Conservation (phyloP, 2,888 invertebrate genomes). For the Oscheius myriophilus region DNA sequence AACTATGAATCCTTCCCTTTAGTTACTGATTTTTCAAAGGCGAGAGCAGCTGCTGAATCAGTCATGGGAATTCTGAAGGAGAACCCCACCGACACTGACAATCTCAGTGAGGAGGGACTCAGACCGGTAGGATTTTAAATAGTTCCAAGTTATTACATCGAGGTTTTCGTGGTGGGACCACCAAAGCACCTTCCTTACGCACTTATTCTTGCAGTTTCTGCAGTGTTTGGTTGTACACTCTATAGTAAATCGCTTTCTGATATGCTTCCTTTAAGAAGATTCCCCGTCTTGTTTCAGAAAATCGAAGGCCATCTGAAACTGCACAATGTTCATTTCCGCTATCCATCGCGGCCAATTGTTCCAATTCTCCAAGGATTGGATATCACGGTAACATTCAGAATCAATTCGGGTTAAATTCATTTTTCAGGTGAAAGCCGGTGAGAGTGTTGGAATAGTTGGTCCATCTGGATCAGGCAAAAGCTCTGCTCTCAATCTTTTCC, state of each 20-base stretch:
- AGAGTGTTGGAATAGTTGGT: constrained; percentile 64
- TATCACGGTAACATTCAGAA: constrained; percentile 29
- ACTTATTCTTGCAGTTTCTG: no score
- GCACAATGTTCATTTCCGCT: constrained; percentile 71
- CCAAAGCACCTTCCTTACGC: no score
- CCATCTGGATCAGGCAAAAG: constrained; percentile 68
- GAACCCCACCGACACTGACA: constrained; percentile 65
- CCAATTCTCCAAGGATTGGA: constrained; percentile 65
- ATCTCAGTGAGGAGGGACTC: constrained; percentile 66
- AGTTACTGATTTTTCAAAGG: constrained; percentile 42
- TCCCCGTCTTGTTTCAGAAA: constrained; percentile 56
- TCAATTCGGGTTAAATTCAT: not conserved
- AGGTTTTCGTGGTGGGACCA: no score
- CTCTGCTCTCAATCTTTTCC: constrained; percentile 78
- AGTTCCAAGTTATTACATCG: no score
- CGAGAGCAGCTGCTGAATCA: constrained; percentile 63
- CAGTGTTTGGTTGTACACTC: not conserved
- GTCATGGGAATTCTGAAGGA: constrained; percentile 64
- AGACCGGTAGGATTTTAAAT: constrained; percentile 51
- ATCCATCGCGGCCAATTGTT: constrained; percentile 72
- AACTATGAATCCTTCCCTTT: not conserved
- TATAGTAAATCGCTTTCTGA: no score
- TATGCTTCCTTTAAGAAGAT: no score
- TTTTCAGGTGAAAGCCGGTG: constrained; percentile 31
- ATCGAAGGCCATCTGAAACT: constrained; percentile 70